These are phyloP conservation scores for Bradypodion pumilum DNA, from an alignment of 2,797 vertebrate genomes.

Conservation along the genomic window DNA sequence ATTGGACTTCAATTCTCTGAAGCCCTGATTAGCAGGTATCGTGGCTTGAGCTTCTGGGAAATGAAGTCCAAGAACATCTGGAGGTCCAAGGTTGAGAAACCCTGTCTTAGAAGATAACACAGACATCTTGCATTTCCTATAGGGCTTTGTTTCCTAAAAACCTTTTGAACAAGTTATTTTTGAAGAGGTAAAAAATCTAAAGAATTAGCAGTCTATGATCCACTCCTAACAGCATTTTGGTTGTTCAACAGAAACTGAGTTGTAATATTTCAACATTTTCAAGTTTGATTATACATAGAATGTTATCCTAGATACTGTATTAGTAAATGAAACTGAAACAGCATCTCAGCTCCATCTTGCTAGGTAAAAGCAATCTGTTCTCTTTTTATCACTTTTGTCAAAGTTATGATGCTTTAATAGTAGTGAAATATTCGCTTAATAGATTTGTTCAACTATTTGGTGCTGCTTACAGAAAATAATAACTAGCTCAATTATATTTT, in stretches of 20 bases:
- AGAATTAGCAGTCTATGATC: slow-evolving; percentile 10
- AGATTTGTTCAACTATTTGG: too few relatives aligned
- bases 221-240: slow-evolving; percentile 17
- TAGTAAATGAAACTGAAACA: slow-evolving; percentile 20
- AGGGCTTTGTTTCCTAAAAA: slow-evolving; percentile 2
- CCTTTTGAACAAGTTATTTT: slow-evolving; percentile 7
- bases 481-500: too few relatives aligned
- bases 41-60: too few relatives aligned
- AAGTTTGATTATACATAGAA: slow-evolving; percentile 31
- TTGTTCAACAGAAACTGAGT: slow-evolving; percentile 21
- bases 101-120: slow-evolving; percentile 12
- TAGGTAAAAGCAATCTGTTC: slow-evolving; percentile 22
- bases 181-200: too few relatives aligned
- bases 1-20: too few relatives aligned
- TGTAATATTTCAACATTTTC: slow-evolving; percentile 31
- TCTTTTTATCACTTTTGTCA: too few relatives aligned
- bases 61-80: too few relatives aligned
- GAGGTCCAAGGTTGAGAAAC: too few relatives aligned
- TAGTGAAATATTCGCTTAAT: too few relatives aligned
- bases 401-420: too few relatives aligned
- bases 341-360: not conserved
- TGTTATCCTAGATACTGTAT: slow-evolving; percentile 18
- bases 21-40: too few relatives aligned
- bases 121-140: not conserved
- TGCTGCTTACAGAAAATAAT: too few relatives aligned